phyloP scores from a whole-genome alignment of 1,140 invertebrate genomes.

The Brachionus calyciflorus region DNA sequence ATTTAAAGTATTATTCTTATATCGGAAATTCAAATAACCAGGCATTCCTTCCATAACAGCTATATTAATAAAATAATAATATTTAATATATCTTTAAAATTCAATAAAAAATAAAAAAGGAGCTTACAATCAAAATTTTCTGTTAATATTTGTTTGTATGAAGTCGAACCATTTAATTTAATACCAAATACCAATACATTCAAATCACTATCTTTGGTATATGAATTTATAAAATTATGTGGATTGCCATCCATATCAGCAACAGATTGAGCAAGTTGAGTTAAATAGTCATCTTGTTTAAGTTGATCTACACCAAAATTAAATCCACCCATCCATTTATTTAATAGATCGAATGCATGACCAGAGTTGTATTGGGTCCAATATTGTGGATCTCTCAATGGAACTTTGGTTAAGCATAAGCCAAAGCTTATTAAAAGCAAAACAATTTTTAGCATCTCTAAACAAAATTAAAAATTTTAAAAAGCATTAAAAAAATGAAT shows the following conservation, averaged over 20 bases:
- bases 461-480: too few relatives aligned
- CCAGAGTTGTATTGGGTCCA: too few relatives aligned
- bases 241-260: conserved; percentile 22
- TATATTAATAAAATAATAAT: neutral
- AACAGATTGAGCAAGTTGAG: neutral
- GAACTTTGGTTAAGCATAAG: neutral
- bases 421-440: too few relatives aligned
- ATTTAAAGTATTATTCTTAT: conserved; percentile 32
- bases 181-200: conserved; percentile 18
- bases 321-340: conserved; percentile 29
- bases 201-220: neutral
- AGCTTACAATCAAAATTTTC: conserved; percentile 8
- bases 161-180: conserved; percentile 2
- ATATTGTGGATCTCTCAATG: neutral
- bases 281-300: too few relatives aligned
- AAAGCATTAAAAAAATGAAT: too few relatives aligned
- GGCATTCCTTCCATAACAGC: too few relatives aligned
- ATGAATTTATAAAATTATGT: conserved; percentile 1
- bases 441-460: too few relatives aligned
- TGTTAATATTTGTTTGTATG: neutral
- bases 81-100: neutral
- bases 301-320: conserved; percentile 12
- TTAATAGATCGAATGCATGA: conserved; percentile 1
- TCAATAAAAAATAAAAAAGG: too few relatives aligned
- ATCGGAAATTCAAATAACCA: conserved; percentile 33